phyloP scores from a whole-genome alignment of 2,797 vertebrate genomes.

The Amniataba percoides region DNA sequence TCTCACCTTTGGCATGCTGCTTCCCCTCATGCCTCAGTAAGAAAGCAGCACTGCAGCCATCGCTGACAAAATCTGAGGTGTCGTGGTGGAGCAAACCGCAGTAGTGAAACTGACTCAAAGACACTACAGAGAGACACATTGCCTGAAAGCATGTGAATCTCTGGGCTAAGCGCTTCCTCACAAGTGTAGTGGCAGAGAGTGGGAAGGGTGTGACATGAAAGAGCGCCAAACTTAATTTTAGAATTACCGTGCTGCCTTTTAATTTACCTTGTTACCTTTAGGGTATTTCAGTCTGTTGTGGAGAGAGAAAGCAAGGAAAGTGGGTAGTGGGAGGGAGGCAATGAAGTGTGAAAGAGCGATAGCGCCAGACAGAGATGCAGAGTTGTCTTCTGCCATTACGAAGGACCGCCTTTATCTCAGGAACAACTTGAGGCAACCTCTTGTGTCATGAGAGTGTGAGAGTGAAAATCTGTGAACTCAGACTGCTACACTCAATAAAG shows the following conservation, averaged over 20 bases:
- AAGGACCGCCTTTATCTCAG: constrained; percentile 66
- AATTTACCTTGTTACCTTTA: constrained; percentile 76
- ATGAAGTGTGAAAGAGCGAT: constrained; percentile 69
- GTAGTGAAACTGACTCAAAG: constrained; percentile 63
- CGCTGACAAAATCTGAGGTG: constrained; percentile 83
- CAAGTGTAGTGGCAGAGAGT: constrained; percentile 55
- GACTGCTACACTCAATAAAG: constrained; percentile 31
- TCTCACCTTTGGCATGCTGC: constrained; percentile 79
- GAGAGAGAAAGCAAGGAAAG: constrained; percentile 50
- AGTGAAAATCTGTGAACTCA: constrained; percentile 52
- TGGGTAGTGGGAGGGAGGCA: constrained; percentile 57
- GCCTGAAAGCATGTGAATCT: constrained; percentile 66
- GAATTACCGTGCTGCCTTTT: constrained; percentile 74
- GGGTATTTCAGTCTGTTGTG: constrained; percentile 63
- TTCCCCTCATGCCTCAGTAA: constrained; percentile 80
- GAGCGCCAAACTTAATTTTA: constrained; percentile 73
- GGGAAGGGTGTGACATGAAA: constrained; percentile 72
- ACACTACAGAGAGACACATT: constrained; percentile 60
- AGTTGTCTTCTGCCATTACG: constrained; percentile 67
- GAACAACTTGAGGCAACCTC: constrained; percentile 67
- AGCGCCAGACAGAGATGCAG: constrained; percentile 64
- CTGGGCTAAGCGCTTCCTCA: constrained; percentile 65
- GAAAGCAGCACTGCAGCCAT: constrained; percentile 71
- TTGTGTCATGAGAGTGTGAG: constrained; percentile 58
- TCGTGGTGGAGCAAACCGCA: constrained; percentile 72